Evolutionary conservation across 2,113 vertebrate genomes (phyloP), one percentile per base, ranked within the genome.

Genomic region (Oreochromis spilurus): DNA sequence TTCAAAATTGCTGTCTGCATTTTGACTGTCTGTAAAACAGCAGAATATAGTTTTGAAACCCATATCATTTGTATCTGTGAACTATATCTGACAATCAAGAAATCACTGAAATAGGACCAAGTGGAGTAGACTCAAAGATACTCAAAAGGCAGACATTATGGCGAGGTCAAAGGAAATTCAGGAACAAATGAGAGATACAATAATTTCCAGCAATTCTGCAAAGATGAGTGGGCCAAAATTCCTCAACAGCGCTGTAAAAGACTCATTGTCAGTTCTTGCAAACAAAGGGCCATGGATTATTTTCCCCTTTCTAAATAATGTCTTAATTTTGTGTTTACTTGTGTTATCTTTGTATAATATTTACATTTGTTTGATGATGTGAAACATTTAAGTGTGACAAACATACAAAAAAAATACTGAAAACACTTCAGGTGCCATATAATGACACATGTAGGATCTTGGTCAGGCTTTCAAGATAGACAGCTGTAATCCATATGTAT

Each of bases 141-240:
- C 60, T 65, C 60, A 65, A 65, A 36, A 65, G 0, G 17, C 60
- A 36, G 31, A n/a, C 31, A 7, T 36, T 19, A 65, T 65, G 60
- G 17, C 0, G 0, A 17, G 2, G 1, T 36, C 60, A 65, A 65
- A 65, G 60, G 10, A 65, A 65, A n/a, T 65, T 65, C 31, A n/a
- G 60, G 60, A 65, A 65, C 17, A 12, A 65, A 65, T 65, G 17
- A 65, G 31, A n/a, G 17, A 65, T 36, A 65, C 60, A 36, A 65
- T 12, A 65, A 36, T 65, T 65, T 62, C 11, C 58, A 62, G 58
- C 16, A 62, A 62, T 62, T 62, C 29, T 34, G 16, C 1, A 62
- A 62, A 34, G 9, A 62, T 62, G 9, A 62, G 16, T 62, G 29
- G 29, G 29, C 29, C 58, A 62, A 62, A 62, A 62, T 62, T 62